Evolutionary conservation across 2,113 vertebrate species (phyloP), one percentile per base, ranked within the genome.

Genomic region (Istiophorus platypterus): DNA sequence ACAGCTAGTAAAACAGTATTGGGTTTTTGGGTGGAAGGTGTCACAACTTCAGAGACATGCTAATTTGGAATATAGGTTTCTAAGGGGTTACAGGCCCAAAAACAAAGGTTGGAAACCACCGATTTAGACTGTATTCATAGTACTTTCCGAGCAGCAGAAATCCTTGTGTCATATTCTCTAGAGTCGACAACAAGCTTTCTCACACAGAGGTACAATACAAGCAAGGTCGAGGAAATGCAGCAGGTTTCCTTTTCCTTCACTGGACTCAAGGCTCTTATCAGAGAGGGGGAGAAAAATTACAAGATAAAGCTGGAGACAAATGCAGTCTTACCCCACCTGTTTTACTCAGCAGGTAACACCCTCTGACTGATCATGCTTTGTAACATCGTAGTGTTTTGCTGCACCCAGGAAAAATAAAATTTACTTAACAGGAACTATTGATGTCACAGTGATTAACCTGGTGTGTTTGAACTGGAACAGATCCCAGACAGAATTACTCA

Each of bases 221-320:
- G 57, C 52, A 5, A 72, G 62, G 72, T 1, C 26, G 3, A 64
- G 86, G 86, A 88, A 89, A 77, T 61, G 49, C 71, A 72, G 59
- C 29, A 66, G 34, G 72, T 81, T 87, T 67, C 67, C 68, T 80
- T 78, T 84, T 67, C 70, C 78, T 49, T 20, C 7, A 64, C 76
- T 56, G 52, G 52, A 56, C 10, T 41, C 34, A 49, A 64, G 62
- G 34, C 2, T 79, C 58, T 70, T 26, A 70, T 72, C 14, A 20
- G 17, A 0, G 3, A 68, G 18, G 31, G 73, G 24, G 64, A 75
- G 56, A 73, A 74, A 82, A 71, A 49, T 6, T 0, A 31, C 17
- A 22, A 52, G 61, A 65, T 47, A 59, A n/a, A 2, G 2, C 63
- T 63, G 45, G 17, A 24, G 20, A 42, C 39, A 7, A 58, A 47